phyloP scores from a whole-genome alignment of 2,113 vertebrate genomes.

The Atractosteus spatula region DNA sequence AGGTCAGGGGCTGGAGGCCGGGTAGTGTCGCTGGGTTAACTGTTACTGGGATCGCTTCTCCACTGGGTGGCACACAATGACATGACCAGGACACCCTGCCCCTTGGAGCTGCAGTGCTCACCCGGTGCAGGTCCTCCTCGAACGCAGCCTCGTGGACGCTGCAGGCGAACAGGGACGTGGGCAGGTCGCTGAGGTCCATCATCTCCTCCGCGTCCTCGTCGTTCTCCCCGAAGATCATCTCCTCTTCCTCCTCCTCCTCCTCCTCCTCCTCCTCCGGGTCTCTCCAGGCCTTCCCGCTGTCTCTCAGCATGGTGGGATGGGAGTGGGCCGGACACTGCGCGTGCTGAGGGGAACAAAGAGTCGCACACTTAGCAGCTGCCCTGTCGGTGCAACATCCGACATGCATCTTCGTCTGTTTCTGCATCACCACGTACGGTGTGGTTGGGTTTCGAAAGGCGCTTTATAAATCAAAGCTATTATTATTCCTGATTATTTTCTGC shows the following conservation, averaged over 20 bases:
- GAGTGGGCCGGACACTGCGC: not conserved
- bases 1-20: too few relatives aligned
- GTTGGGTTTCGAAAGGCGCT: too few relatives aligned
- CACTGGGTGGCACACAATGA: too few relatives aligned
- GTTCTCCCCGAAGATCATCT: slow-evolving; percentile 87
- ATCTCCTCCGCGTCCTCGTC: slow-evolving; percentile 84
- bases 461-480: too few relatives aligned
- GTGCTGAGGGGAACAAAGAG: not conserved
- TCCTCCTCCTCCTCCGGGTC: slow-evolving; percentile 79
- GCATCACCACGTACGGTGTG: too few relatives aligned
- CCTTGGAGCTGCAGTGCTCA: slow-evolving; percentile 44
- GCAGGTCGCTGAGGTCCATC: slow-evolving; percentile 92
- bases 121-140: slow-evolving; percentile 77
- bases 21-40: too few relatives aligned
- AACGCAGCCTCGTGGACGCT: slow-evolving; percentile 83
- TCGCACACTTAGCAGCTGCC: not conserved
- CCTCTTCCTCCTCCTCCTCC: slow-evolving; percentile 73
- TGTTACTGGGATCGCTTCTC: too few relatives aligned
- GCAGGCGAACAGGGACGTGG: slow-evolving; percentile 87
- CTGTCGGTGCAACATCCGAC: too few relatives aligned
- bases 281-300: slow-evolving; percentile 77
- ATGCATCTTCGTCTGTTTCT: too few relatives aligned
- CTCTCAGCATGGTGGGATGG: slow-evolving; percentile 70
- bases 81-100: too few relatives aligned
- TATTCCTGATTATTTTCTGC: too few relatives aligned